A percentile compares a stretch with the other conserved stretches of the same genome.
Conservation (phyloP, 1,140 invertebrate species). For the Zaprionus nigranus region DNA sequence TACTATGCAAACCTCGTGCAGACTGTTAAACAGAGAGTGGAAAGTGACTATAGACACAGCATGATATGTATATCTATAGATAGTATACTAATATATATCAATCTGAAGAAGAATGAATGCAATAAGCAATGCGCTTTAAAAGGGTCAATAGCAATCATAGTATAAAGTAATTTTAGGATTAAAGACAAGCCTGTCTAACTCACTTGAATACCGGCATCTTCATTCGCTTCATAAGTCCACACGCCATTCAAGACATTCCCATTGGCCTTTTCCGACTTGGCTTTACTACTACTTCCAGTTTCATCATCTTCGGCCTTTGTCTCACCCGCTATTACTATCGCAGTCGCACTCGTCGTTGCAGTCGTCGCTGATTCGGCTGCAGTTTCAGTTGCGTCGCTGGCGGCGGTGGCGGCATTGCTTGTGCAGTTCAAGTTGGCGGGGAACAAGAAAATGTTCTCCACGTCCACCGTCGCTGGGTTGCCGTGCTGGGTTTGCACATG, state of each 20-base stretch:
- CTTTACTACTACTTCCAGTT: not conserved
- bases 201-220: conserved; percentile 36
- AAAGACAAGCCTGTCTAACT: not conserved
- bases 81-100: not conserved
- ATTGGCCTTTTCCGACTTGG: not conserved
- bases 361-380: not conserved
- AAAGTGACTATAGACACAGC: not conserved
- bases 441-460: conserved; percentile 67
- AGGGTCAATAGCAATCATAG: not conserved
- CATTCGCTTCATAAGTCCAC: conserved; percentile 39
- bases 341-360: not conserved
- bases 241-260: conserved; percentile 5
- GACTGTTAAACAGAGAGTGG: not conserved
- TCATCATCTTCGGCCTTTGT: not conserved
- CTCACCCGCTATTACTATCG: not conserved
- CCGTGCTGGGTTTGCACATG: conserved; percentile 71
- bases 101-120: not conserved
- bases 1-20: conserved; percentile 1
- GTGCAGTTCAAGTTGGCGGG: conserved; percentile 29
- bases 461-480: conserved; percentile 42
- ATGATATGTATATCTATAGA: not conserved
- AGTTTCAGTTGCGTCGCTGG: conserved; percentile 5
- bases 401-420: not conserved
- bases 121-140: not conserved
- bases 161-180: not conserved